Conservation (phyloP, 1,140 invertebrate genomes). For the Papilio polytes region DNA sequence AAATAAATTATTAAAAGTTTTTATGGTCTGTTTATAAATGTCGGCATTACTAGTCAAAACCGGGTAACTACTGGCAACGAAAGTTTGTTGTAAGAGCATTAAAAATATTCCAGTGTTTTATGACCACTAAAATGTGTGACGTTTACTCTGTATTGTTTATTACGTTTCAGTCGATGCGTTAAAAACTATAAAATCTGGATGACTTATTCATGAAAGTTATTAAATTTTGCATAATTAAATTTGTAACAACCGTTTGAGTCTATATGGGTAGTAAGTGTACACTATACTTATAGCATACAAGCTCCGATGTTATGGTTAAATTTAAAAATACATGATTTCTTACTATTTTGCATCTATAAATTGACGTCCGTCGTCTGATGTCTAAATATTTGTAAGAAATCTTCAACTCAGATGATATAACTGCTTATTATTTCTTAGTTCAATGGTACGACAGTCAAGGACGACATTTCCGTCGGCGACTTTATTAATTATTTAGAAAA, state of each 20-base stretch:
- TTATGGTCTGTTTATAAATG: not conserved
- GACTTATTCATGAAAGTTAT: conserved; percentile 42
- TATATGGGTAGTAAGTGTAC: not conserved
- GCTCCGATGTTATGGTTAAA: too few species aligned
- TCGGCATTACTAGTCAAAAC: not conserved
- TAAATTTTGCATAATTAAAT: conserved; percentile 22
- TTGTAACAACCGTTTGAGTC: not conserved
- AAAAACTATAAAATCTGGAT: conserved; percentile 46
- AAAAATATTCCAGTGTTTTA: conserved; percentile 37
- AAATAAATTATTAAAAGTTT: not conserved
- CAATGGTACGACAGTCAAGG: conserved; percentile 52
- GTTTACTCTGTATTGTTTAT: conserved; percentile 33
- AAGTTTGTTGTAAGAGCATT: conserved; percentile 35
- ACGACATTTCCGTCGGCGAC: conserved; percentile 66
- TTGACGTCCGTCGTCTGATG: not conserved
- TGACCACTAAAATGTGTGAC: conserved; percentile 32
- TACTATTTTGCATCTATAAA: not conserved
- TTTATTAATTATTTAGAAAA: conserved; percentile 74
- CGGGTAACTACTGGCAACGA: conserved; percentile 21
- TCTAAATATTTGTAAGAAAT: not conserved
- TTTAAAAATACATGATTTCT: not conserved
- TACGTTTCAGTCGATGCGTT: conserved; percentile 34
- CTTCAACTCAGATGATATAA: conserved; percentile 47
- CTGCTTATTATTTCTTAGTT: conserved; percentile 52
- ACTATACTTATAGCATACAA: not conserved